Conservation (phyloP, 2,113 vertebrate genomes). For the Charina bottae region DNA sequence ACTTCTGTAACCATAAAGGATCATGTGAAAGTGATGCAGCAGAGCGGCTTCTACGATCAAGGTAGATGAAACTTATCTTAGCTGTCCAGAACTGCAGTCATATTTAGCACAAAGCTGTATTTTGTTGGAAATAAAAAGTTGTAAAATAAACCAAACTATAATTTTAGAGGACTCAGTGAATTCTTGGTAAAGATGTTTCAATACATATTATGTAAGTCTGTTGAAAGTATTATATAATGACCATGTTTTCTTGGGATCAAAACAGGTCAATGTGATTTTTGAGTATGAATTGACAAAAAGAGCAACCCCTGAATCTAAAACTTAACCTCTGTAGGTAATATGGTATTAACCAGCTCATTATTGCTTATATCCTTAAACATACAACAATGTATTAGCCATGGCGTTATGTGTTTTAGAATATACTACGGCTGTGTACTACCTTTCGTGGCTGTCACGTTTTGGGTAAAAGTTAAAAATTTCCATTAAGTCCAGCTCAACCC, state of each 20-base stretch:
- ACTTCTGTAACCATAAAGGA: constrained; percentile 56
- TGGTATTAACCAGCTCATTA: not conserved
- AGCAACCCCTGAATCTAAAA: constrained; percentile 9
- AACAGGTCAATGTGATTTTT: constrained; percentile 9
- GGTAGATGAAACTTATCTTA: constrained; percentile 50
- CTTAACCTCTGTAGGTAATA: constrained; percentile 6
- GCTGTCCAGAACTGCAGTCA: constrained; percentile 66
- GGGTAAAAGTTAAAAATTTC: not conserved
- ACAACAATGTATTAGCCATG: not conserved
- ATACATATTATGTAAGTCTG: constrained; percentile 31
- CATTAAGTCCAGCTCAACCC: not conserved
- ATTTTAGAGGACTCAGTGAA: constrained; percentile 51
- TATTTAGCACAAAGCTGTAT: constrained; percentile 60
- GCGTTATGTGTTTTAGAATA: not conserved
- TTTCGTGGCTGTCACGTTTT: not conserved
- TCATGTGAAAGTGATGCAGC: constrained; percentile 42
- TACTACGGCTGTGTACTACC: not conserved
- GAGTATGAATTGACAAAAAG: constrained; percentile 15
- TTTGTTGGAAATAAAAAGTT: constrained; percentile 56
- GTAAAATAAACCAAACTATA: constrained; percentile 37
- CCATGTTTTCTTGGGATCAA: constrained; percentile 32
- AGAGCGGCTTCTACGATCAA: constrained; percentile 60
- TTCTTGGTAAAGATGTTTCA: constrained; percentile 34
- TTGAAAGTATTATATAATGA: constrained; percentile 45
- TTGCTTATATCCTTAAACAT: not conserved